Evolutionary conservation across 2,113 vertebrate genomes (phyloP).

Genomic region (Hiodon alosoides): DNA sequence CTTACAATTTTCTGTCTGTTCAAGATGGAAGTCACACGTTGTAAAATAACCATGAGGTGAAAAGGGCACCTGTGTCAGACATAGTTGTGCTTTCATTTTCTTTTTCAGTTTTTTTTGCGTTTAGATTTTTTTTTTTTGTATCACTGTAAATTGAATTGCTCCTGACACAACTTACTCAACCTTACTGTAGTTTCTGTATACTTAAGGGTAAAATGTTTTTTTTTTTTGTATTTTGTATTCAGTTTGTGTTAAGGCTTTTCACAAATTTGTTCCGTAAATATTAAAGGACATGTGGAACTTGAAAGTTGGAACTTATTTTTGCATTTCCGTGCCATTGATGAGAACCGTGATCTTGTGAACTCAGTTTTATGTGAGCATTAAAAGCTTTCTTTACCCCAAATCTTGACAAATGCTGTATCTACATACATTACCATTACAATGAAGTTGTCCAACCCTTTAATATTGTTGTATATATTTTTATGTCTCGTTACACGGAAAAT

Average conservation of each 20-base stretch:
- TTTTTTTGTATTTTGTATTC: constrained; percentile 7
- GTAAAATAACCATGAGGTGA: not conserved
- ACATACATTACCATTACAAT: constrained; percentile 39
- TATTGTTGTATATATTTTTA: constrained; percentile 62
- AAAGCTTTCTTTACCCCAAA: constrained; percentile 29
- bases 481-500: constrained; percentile 58
- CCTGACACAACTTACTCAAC: not conserved
- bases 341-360: constrained; percentile 31
- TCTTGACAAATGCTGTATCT: constrained; percentile 41
- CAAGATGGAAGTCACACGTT: not conserved
- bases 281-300: constrained; percentile 28
- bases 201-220: constrained; percentile 9
- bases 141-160: constrained; percentile 22
- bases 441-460: constrained; percentile 49
- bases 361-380: constrained; percentile 47
- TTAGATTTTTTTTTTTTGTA: not conserved
- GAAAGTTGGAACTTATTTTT: constrained; percentile 25
- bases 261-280: constrained; percentile 26
- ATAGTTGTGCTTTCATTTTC: not conserved
- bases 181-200: not conserved
- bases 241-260: constrained; percentile 15
- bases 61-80: not conserved
- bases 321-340: constrained; percentile 50
- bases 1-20: not conserved
- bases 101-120: constrained; percentile 21